Evolutionary conservation across 2,888 invertebrate species (phyloP), one percentile per base, ranked within the genome.

Genomic region (Imbricaverruca yamaguchii): DNA sequence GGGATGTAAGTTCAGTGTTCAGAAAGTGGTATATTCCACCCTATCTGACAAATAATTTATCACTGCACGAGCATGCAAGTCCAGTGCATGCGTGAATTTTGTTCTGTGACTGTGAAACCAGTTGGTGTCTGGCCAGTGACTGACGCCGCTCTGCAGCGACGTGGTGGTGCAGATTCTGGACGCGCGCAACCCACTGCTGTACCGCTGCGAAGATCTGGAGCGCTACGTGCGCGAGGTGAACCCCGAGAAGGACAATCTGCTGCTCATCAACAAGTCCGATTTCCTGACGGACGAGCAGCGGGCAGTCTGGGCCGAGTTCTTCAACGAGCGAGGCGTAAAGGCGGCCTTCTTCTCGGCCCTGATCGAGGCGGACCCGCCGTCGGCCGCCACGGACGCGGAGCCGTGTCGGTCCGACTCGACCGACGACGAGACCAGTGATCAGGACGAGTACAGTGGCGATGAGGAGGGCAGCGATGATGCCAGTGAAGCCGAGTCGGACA

Each of bases 191-290:
- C 99, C 99, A 0, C 88, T 98, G 80, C 88, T 99, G 12, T 98
- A 96, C 86, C 92, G 96, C 81, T 97, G 96, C 88, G 91, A 92
- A 85, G 99, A 99, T 88, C 89, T 99, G 81, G 97, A 97, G 85
- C 88, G 88, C 23, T 97, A 96, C 86, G 94, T 95, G 0, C 91
- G 91, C 84, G 95, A 96, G 88, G 90, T 95, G 0, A 90, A 92
- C 84, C 84, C 88, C 0, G 87, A 89, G 25, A 96, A 96, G 87
- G 88, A 91, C 83, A 95, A 93, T 86, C 89, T 98, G 86, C 90
- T 99, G 61, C 89, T 99, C 59, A 89, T 98, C 55, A 99, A 99
- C 88, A 99, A 99, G 87, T 94, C 98, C 0, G 99, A 99, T 87
- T 92, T 95, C 86, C 90, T 98, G 23, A 94, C 92, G 0, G 90